Percentiles rank a stretch among this genome's conserved stretches.
Conservation (phyloP, 2,113 vertebrate genomes). For the Archocentrus centrarchus region DNA sequence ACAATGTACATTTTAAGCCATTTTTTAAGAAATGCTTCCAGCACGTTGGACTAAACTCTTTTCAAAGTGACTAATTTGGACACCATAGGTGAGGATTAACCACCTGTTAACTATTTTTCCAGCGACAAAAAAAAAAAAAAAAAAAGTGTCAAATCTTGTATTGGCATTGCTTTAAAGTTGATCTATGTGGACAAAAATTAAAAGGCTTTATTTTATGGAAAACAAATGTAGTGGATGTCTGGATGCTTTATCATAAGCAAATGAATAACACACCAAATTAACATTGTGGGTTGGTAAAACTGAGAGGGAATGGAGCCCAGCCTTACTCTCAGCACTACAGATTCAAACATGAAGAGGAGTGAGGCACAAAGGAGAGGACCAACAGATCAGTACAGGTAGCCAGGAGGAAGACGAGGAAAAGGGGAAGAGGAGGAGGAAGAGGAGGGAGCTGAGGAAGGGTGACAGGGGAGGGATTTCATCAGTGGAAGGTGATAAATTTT, state of each 20-base stretch:
- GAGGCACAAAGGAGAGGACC: constrained; percentile 85
- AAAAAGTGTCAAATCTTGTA: background rate
- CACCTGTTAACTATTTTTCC: background rate
- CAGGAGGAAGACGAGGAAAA: constrained; percentile 85
- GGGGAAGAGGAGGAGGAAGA: constrained; percentile 37
- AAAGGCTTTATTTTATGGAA: background rate
- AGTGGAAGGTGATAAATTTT: constrained; percentile 99
- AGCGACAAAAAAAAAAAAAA: background rate
- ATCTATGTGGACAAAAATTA: background rate
- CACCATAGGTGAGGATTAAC: background rate
- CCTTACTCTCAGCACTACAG: constrained; percentile 42
- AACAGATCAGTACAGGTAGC: constrained; percentile 80
- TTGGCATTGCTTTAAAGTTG: background rate
- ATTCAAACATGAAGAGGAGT: constrained; percentile 67
- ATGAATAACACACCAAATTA: constrained; percentile 33
- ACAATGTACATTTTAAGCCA: background rate
- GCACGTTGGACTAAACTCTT: background rate
- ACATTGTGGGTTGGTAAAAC: constrained; percentile 6
- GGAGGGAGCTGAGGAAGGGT: constrained; percentile 52
- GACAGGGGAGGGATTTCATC: constrained; percentile 83
- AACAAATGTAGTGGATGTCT: background rate
- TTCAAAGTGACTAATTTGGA: background rate
- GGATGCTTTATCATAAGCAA: constrained; percentile 1
- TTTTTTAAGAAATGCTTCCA: background rate
- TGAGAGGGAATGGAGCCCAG: constrained; percentile 44